Base-by-base conservation (phyloP, 2,797 vertebrate species). In the Meda fulgida region DNA sequence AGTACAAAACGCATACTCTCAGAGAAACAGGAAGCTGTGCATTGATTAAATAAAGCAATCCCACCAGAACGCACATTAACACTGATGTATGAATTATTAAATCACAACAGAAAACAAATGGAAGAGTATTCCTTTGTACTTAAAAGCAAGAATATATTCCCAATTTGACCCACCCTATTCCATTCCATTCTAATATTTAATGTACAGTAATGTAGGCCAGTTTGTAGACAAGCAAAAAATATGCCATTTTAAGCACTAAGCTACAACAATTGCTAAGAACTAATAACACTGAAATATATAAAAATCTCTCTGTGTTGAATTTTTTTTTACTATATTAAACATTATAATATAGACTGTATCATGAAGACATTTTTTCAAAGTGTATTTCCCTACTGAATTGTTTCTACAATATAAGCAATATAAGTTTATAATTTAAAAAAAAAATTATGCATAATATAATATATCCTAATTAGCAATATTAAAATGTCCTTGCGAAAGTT, bases 21-120 rank as follows among this genome's bases (percentile, higher is more conserved):
- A 51, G 21, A 51, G 16, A 29, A 65, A 65, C 18, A 82, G 26
- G 29, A 83, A 73, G 43, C 31, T 55, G 58, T 40, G 81, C 4
- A 53, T 83, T 66, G 55, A 75, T 75, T n/a, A 66, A 83, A 83
- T 46, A 51, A 66, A n/a, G 14, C 29, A 21, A 51, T 38, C 23
- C 16, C 71, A 66, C 58, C 55, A 65, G 71, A 63, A 72, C 3
- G 23, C 43, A 67, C 26, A 72, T 60, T 73, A 60, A 34, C 29
- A 31, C 53, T n/a, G 21, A 46, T 63, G 19, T n/a, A 60, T 40
- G 16, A 60, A 63, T 43, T 78, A 60, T 63, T 78, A 10, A 77
- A 58, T 36, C 21, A 76, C 11, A n/a, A n/a, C 13, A 43, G 38
- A 38, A 21, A 55, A 36, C n/a, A 78, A 58, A 14, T 46, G 0